These are phyloP conservation scores for Actenoides lindsayi DNA, from an alignment of 2,113 vertebrate genomes.

Conservation along the genomic window DNA sequence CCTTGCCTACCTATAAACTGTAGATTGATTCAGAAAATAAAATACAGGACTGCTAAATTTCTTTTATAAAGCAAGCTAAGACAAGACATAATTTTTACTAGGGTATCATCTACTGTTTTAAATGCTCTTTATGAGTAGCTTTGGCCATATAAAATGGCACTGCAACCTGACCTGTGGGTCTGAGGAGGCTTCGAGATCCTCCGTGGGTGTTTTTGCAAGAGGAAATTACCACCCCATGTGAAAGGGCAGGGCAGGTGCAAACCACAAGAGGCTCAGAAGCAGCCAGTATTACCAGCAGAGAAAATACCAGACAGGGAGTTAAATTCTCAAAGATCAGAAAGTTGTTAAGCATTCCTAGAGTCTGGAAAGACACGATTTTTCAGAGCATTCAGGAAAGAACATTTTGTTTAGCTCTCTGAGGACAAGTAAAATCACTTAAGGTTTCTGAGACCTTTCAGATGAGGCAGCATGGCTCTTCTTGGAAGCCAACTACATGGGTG, in stretches of 20 bases:
- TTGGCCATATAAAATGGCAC: not conserved
- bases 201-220: not conserved
- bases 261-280: not conserved
- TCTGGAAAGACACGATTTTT: not conserved
- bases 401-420: not conserved
- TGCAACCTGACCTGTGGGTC: not conserved
- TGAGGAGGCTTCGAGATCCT: not conserved
- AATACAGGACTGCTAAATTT: not conserved
- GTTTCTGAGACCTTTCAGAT: not conserved
- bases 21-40: not conserved
- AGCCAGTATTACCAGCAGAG: not conserved
- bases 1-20: not conserved
- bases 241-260: not conserved
- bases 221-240: not conserved
- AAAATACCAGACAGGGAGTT: not conserved
- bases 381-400: not conserved
- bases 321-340: not conserved
- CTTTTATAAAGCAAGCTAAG: not conserved
- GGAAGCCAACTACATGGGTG: not conserved
- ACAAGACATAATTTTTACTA: not conserved
- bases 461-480: not conserved
- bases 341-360: not conserved
- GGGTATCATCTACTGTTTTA: not conserved
- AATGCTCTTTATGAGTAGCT: not conserved
- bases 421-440: not conserved